Evolutionary conservation across 1,140 invertebrate species (phyloP).

Genomic region (Drosophila leontia): DNA sequence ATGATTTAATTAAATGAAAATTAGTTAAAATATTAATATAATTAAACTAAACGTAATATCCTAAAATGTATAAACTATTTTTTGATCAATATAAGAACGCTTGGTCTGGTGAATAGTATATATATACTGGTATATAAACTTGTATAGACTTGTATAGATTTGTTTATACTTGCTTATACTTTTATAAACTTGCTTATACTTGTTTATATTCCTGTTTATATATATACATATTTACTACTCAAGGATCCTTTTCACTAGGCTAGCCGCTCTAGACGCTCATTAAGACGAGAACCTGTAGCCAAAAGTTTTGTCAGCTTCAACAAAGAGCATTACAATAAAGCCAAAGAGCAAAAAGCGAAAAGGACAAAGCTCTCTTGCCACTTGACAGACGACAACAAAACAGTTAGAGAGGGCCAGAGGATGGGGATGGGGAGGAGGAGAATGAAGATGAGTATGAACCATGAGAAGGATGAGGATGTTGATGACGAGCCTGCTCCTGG

Average conservation of each 20-base stretch:
- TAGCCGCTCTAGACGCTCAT: conserved; percentile 16
- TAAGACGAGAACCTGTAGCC: conserved; percentile 31
- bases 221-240: not conserved
- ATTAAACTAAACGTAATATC: not conserved
- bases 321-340: conserved; percentile 45
- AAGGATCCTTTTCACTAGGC: conserved; percentile 1
- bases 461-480: conserved; percentile 2
- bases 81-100: not conserved
- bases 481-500: conserved; percentile 14
- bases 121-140: not conserved
- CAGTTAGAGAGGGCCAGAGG: conserved; percentile 1
- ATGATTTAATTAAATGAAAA: too few species aligned
- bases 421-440: not conserved
- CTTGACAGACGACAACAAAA: conserved; percentile 61
- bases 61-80: not conserved
- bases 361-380: conserved; percentile 71
- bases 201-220: too few species aligned
- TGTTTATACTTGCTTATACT: too few species aligned
- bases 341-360: conserved; percentile 39
- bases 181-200: too few species aligned
- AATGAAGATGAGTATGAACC: not conserved
- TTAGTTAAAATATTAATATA: too few species aligned
- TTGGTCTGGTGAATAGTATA: too few species aligned
- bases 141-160: too few species aligned
- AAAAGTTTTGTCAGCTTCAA: conserved; percentile 40